Conservation (phyloP, 2,888 invertebrate species). For the Ophion ellenae region DNA sequence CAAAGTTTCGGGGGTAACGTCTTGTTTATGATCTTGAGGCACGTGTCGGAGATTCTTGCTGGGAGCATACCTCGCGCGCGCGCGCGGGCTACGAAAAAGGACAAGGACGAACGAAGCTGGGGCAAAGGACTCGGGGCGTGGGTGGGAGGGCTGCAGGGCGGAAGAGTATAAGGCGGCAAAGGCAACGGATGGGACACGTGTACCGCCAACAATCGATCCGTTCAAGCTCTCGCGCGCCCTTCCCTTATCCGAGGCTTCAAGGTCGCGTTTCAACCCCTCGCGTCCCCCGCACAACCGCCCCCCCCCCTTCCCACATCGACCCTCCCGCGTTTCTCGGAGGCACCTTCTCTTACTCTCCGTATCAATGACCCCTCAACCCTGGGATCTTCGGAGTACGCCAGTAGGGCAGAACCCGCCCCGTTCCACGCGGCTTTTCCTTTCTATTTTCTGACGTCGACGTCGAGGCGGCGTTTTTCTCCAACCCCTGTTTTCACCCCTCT, state of each 20-base stretch:
- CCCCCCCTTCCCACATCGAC: not conserved
- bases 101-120: slow-evolving; percentile 32
- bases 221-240: slow-evolving; percentile 38
- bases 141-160: slow-evolving; percentile 41
- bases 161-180: slow-evolving; percentile 65
- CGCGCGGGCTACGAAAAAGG: slow-evolving; percentile 37
- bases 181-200: slow-evolving; percentile 76
- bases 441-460: slow-evolving; percentile 41
- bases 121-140: slow-evolving; percentile 59
- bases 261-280: slow-evolving; percentile 77
- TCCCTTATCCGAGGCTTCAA: slow-evolving; percentile 74
- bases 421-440: slow-evolving; percentile 33
- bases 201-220: slow-evolving; percentile 79
- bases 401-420: slow-evolving; percentile 77
- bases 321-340: slow-evolving; percentile 43
- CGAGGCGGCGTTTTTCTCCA: slow-evolving; percentile 7
- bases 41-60: slow-evolving; percentile 71
- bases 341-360: slow-evolving; percentile 65
- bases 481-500: not conserved
- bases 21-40: slow-evolving; percentile 73
- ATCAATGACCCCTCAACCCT: slow-evolving; percentile 81
- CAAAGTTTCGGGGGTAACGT: slow-evolving; percentile 1
- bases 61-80: slow-evolving; percentile 48
- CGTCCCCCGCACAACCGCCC: not conserved
- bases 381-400: slow-evolving; percentile 78